Evolutionary conservation across 2,113 vertebrate genomes (phyloP), one percentile per base, ranked within the genome.

Genomic region (Lutjanus erythropterus): DNA sequence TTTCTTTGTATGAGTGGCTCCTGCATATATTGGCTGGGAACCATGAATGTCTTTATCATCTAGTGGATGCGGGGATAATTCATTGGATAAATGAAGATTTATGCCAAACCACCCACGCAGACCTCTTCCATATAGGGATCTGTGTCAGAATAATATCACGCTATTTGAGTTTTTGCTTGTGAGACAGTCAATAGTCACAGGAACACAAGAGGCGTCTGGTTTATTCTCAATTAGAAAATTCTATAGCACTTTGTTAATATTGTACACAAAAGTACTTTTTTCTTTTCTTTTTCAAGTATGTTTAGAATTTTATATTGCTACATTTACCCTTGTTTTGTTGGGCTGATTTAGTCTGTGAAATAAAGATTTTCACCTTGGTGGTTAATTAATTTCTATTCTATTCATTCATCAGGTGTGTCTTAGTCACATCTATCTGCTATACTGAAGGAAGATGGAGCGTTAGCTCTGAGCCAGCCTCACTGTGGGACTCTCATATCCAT

Each of bases 401-500:
- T 18, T 42, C 56, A 16, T 31, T 46, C 18, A 25, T 47, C 23
- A 47, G n/a, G 16, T 33, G 6, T 6, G 6, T 50, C 52, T 67
- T 53, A 3, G 25, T 44, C 65, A 58, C 18, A 49, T 29, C 15
- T 55, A 19, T 58, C 50, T 46, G 41, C 12, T 69, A 41, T 12
- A 33, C 16, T 37, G 23, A 21, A 7, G 21, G 23, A 60, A 18
- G 16, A 6, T 52, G 7, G 12, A 50, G 27, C 42, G 35, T 61
- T 27, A 49, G 44, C 66, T 56, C 41, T 75, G 21, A 29, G 9
- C 10, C 25, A 60, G 61, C 19, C 9, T 53, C 56, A 49, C 37
- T 56, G 14, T 44, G 55, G 71, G 53, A 73, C 62, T 78, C 27
- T 12, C 5, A 47, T 18, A 53, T 62, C 67, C 41, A 80, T 80